Evolutionary conservation across 2,797 vertebrate species (phyloP), one percentile per base, ranked within the genome.

Genomic region (Threskiornis aethiopicus): DNA sequence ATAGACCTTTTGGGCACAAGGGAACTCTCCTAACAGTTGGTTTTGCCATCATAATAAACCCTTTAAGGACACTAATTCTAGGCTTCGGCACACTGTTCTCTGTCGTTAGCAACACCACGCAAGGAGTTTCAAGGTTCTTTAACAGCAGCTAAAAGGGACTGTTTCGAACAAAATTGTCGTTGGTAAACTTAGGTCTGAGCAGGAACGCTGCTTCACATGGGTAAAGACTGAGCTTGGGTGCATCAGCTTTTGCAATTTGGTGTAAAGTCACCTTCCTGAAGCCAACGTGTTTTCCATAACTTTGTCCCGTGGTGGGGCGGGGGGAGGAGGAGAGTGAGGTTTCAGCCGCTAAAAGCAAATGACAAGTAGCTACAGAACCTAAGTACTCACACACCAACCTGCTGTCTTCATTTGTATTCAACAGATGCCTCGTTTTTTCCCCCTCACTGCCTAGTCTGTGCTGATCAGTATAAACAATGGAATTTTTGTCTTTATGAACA

Each of bases 351-450:
- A 73, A 94, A 94, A 90, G 73, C 49, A 94, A 93, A 95, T 78
- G 71, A 92, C 73, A 87, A 92, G 88, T 90, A 97, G 69, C 84
- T 97, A 93, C 77, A 92, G 65, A 95, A 91, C 42, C 78, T 85
- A 81, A 81, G 61, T 65, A 66, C 58, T 87, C 80, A 71, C n/a
- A 72, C 75, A 84, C 24, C 93, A 97, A 97, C 96, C 94, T 97
- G 93, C 96, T 96, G 62, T 55, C 96, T 97, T 98, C 91, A 98
- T 97, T 98, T 97, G 97, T 97, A 98, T 98, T 97, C 98, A 90
- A 90, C 42, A 83, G 96, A 97, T 58, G 92, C 85, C 84, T 94
- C 15, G 0, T 37, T 90, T 94, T 95, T 96, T 93, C 89, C 95
- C 89, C 93, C 88, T 97, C 95, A 66, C 93, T 97, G 97, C 87